Base-by-base conservation (phyloP, 2,797 vertebrate genomes). In the Alfaro cultratus region DNA sequence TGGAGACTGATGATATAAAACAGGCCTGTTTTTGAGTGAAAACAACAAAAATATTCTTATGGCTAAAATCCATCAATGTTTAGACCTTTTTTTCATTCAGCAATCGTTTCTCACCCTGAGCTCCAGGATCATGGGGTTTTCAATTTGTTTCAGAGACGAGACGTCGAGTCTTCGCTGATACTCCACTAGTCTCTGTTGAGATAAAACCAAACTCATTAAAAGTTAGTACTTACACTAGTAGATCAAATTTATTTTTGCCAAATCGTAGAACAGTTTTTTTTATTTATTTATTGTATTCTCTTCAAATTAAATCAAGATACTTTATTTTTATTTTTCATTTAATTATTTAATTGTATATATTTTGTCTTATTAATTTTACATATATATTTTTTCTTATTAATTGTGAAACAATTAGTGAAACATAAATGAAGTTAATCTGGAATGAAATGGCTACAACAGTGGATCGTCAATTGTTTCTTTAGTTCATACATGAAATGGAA, bases 161-260 rank as follows among this genome's bases (percentile, higher is more conserved):
- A 98, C 94, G 91, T 99, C 98, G 0, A 99, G 94, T 23, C 97
- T 91, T n/a, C 97, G 97, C 94, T 99, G 98, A 75, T 99, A 99
- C 77, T 99, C 97, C 91, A 97, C 96, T 43, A 99, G 83, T 84
- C 96, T 97, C 98, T 99, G 92, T 68, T 79, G 85, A 89, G 46
- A 62, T 53, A 80, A 1, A 53, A 73, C 45, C 55, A 12, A n/a
- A 4, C 5, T 16, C 10, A 3, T 62, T 47, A 43, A 73, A 60
- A 34, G 18, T 67, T 29, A 60, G 31, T 64, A 64, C 13, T 34
- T 34, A 21, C 15, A 36, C 34, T 9, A 18, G 1, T 18, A 36
- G 16, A 64, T 64, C 15, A 9, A 21, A 64, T 36, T 3, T 64
- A 31, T 36, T 64, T 46, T 64, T 64, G 16, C 7, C 60, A 36